phyloP scores from a whole-genome alignment of 2,797 vertebrate species.

The Phoeniculus purpureus region DNA sequence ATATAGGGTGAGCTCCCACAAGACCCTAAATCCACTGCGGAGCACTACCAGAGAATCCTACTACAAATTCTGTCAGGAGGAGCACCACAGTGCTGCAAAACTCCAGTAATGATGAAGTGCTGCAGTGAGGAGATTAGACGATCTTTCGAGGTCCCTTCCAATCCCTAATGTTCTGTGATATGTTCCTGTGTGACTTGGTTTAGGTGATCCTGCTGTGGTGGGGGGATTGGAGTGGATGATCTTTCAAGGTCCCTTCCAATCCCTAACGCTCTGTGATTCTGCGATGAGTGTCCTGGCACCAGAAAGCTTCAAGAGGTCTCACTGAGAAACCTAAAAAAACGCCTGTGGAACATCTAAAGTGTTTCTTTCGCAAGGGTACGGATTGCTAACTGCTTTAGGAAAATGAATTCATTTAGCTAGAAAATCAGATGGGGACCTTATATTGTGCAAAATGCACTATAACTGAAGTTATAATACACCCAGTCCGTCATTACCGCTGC shows the following conservation, averaged over 20 bases:
- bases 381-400: neutral
- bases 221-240: no score
- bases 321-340: neutral
- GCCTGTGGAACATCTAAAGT: neutral
- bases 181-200: no score
- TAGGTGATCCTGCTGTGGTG: no score
- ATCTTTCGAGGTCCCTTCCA: no score
- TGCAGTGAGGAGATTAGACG: no score
- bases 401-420: neutral
- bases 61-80: neutral
- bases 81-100: neutral
- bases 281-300: neutral
- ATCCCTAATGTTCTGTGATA: no score
- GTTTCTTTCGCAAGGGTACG: neutral
- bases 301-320: fast-evolving
- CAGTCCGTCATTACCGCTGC: neutral
- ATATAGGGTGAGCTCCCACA: neutral
- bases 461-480: neutral
- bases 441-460: neutral
- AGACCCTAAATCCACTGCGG: neutral
- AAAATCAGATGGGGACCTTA: neutral
- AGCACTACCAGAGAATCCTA: neutral
- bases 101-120: neutral
- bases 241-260: no score
- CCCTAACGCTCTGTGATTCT: no score